These are phyloP conservation scores for Onthophagus sagittarius DNA, from an alignment of 2,888 invertebrate species.

Conservation along the genomic window DNA sequence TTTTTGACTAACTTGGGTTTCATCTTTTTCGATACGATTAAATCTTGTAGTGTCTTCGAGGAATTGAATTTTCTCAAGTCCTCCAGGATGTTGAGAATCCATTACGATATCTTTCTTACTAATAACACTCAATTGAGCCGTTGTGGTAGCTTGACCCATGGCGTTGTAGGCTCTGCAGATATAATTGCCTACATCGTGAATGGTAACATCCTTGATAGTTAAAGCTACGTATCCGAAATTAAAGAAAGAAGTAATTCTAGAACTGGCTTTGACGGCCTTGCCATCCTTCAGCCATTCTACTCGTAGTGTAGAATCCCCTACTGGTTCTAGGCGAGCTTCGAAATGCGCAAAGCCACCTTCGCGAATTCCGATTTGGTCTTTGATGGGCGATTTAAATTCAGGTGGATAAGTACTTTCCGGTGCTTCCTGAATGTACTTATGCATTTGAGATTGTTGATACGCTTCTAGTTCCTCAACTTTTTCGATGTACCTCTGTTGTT, in stretches of 20 bases:
- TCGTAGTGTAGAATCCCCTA: constrained; percentile 83
- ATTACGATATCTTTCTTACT: constrained; percentile 82
- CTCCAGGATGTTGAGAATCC: constrained; percentile 89
- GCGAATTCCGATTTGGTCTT: constrained; percentile 79
- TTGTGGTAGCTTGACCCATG: constrained; percentile 79
- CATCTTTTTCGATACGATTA: constrained; percentile 62
- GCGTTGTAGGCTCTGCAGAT: constrained; percentile 85
- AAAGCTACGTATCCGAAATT: constrained; percentile 94
- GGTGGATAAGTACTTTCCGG: constrained; percentile 78
- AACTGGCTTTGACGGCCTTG: constrained; percentile 85
- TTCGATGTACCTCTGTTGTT: constrained; percentile 86
- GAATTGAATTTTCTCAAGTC: constrained; percentile 85
- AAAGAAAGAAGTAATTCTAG: constrained; percentile 88
- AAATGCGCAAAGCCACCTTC: constrained; percentile 95
- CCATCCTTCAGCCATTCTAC: constrained; percentile 95
- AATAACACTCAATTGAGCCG: constrained; percentile 76
- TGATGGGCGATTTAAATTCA: constrained; percentile 85
- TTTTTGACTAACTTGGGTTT: constrained; percentile 70
- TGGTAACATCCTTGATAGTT: constrained; percentile 85
- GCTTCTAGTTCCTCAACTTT: constrained; percentile 89
- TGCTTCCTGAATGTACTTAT: constrained; percentile 74
- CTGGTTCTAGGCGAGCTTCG: constrained; percentile 90
- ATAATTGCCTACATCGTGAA: constrained; percentile 86
- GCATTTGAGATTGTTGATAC: constrained; percentile 77
- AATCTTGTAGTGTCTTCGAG: constrained; percentile 80